A percentile compares a stretch with the other conserved stretches of the same genome.
phyloP scores from a whole-genome alignment of 2,113 vertebrate genomes.

The Engraulis encrasicolus region DNA sequence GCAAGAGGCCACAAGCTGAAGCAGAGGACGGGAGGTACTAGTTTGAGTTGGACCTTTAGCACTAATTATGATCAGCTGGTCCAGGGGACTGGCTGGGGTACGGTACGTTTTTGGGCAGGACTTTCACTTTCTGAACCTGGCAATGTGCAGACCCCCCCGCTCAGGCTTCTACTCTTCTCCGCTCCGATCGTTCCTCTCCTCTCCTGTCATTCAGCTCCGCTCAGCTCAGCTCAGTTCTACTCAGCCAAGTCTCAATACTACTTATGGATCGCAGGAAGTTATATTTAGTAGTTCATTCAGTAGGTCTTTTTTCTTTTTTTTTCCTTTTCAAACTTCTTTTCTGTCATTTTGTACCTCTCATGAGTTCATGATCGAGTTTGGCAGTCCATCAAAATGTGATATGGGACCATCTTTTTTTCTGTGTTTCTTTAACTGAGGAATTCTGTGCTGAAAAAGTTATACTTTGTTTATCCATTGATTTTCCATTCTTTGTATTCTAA shows the following conservation, averaged over 20 bases:
- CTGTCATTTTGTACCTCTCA: not conserved
- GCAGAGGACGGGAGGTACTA: too few relatives aligned
- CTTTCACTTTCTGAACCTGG: too few relatives aligned
- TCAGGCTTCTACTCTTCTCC: not conserved
- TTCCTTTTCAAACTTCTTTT: not conserved
- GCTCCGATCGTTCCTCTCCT: not conserved
- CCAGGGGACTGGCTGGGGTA: too few relatives aligned
- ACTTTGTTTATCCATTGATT: not conserved
- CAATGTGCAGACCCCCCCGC: too few relatives aligned
- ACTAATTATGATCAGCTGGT: too few relatives aligned
- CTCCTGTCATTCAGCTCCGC: not conserved
- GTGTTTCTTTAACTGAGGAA: not conserved
- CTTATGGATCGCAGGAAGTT: not conserved
- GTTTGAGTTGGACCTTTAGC: too few relatives aligned
- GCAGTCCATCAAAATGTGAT: not conserved
- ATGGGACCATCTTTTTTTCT: not conserved
- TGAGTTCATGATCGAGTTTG: not conserved
- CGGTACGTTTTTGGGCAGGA: too few relatives aligned
- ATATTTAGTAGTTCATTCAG: too few relatives aligned
- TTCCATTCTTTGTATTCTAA: not conserved
- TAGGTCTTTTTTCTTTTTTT: too few relatives aligned
- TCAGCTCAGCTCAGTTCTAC: not conserved
- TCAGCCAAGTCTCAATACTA: not conserved
- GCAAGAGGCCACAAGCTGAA: too few relatives aligned
- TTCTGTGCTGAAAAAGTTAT: not conserved